Conservation (phyloP, 1,140 invertebrate genomes). For the Frieseomelitta varia region DNA sequence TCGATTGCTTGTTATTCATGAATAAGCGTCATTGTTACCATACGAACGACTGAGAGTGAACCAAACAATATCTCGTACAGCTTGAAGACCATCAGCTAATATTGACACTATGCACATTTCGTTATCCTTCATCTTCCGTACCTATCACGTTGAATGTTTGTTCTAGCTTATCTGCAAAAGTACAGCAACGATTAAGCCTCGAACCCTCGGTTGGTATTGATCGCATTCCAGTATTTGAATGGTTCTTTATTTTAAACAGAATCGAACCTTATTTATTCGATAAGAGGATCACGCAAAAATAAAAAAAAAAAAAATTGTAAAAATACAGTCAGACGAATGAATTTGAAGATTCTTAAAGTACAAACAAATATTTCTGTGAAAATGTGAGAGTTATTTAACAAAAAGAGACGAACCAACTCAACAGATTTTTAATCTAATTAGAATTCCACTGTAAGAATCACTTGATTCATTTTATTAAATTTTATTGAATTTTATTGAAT, state of each 20-base stretch:
- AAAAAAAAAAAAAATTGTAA: too few relatives aligned
- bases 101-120: neutral
- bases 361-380: too few relatives aligned
- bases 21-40: neutral
- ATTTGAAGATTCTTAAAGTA: too few relatives aligned
- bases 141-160: neutral
- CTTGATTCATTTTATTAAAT: too few relatives aligned
- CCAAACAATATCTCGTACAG: neutral
- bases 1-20: neutral
- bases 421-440: too few relatives aligned
- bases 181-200: neutral
- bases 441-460: too few relatives aligned
- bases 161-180: constrained; percentile 7
- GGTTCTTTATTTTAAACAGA: neutral
- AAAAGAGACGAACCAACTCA: too few relatives aligned
- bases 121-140: neutral
- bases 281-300: too few relatives aligned
- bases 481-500: too few relatives aligned
- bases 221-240: neutral
- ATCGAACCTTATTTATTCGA: too few relatives aligned
- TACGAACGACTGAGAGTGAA: neutral
- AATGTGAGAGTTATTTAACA: too few relatives aligned
- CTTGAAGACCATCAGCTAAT: neutral
- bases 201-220: neutral
- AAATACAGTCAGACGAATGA: too few relatives aligned